These are phyloP conservation scores for Orchesella flavescens DNA, from an alignment of 2,888 invertebrate genomes.

Conservation along the genomic window DNA sequence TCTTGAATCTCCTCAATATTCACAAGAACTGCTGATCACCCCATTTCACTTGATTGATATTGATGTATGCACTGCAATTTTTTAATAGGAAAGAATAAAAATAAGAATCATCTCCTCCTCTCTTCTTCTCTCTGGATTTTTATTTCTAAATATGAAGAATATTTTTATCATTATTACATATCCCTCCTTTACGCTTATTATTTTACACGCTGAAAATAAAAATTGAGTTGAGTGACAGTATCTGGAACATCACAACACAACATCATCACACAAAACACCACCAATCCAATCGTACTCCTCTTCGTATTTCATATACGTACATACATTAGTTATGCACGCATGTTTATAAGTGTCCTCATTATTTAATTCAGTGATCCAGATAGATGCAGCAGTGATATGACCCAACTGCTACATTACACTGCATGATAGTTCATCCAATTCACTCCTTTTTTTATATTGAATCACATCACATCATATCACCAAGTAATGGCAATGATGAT, in stretches of 20 bases:
- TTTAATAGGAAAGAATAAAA: no score
- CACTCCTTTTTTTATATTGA: not conserved
- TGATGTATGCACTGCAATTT: no score
- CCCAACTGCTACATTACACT: not conserved
- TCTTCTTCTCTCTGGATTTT: not conserved
- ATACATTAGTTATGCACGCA: slow-evolving; percentile 20
- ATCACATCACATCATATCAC: not conserved
- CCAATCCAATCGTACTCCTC: no score
- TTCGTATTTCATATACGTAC: no score
- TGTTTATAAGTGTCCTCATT: slow-evolving; percentile 36
- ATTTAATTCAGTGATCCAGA: slow-evolving; percentile 48
- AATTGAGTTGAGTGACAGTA: slow-evolving; percentile 4
- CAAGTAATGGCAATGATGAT: no score
- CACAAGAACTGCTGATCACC: no score
- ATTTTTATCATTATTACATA: no score
- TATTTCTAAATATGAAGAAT: no score
- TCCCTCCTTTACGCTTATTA: no score
- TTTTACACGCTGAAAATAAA: no score
- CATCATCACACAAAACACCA: not conserved
- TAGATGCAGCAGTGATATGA: slow-evolving; percentile 41
- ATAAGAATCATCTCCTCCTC: not conserved
- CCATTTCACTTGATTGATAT: no score
- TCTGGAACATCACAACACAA: slow-evolving; percentile 31
- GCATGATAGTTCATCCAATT: not conserved
- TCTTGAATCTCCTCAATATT: no score